Base-by-base conservation (phyloP, 1,140 invertebrate genomes). In the Sarcophaga peregrina region DNA sequence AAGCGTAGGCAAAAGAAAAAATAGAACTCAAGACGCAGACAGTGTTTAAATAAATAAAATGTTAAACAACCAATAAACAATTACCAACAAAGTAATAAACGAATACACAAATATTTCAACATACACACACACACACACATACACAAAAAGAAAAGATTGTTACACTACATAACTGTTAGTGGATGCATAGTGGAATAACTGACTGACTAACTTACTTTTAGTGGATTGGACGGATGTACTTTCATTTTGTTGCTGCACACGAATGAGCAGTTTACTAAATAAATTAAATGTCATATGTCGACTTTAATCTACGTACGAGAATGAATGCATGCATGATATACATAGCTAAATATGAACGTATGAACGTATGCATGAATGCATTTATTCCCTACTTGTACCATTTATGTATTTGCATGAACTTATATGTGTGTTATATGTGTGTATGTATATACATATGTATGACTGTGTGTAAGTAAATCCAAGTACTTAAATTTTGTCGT, bases 251-350 rank as follows among this genome's bases (percentile, higher is more conserved):
- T 50, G 75, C 50, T 50, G 75, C n/a, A 78, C n/a, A 52, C 75
- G 50, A 78, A 78, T 78, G 75, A 78, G 50, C 75, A 78, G 47
- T 37, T 25, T 47, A 78, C n/a, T 52, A 78, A 78, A 78, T 52
- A 78, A 78, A 78, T 78, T 78, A 78, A 78, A 78, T 78, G 75
- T 78, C 75, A 78, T 17, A 78, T 78, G 75, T 50, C 75, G 50
- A 78, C 75, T 78, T 78, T 52, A 78, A 78, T 78, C 15, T 78
- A 17, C 50, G 47, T 78, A 52, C n/a, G 17, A 9, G 62, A 68
- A 68, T 68, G 15, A 20, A 15, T 68, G 62, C 4, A 17, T 68
- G n/a, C 20, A 9, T 58, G 54, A 8, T 37, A 37, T 37, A 1
- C 25, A 37, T 2, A 37, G 25, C 25, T 37, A 37, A 37, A 37